These are phyloP conservation scores for Arge pagana DNA, from an alignment of 2,888 invertebrate genomes.

Conservation along the genomic window DNA sequence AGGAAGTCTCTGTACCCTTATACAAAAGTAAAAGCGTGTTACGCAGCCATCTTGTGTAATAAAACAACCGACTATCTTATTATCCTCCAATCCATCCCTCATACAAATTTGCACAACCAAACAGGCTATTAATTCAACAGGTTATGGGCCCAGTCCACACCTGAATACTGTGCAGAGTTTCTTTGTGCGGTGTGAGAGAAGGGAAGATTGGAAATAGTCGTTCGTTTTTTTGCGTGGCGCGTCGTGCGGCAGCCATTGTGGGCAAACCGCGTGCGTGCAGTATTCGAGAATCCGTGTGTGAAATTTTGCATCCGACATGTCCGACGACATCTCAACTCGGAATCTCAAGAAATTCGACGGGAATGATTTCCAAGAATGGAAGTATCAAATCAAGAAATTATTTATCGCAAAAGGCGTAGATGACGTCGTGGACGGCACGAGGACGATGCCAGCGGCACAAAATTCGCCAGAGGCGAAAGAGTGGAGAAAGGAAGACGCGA, in stretches of 20 bases:
- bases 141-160: conserved; percentile 11
- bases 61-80: too few species aligned
- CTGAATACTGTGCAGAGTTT: conserved; percentile 1
- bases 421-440: conserved; percentile 26
- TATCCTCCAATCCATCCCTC: too few species aligned
- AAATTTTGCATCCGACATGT: conserved; percentile 22
- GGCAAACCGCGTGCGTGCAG: background rate
- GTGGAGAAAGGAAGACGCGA: conserved; percentile 19
- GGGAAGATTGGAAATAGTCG: background rate
- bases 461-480: background rate
- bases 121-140: too few species aligned
- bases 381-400: conserved; percentile 21
- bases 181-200: background rate
- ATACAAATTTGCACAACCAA: too few species aligned
- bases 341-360: conserved; percentile 26
- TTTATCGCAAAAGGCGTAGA: conserved; percentile 23
- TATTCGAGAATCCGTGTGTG: background rate
- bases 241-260: background rate
- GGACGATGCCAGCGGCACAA: conserved; percentile 10
- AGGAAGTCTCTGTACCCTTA: too few species aligned
- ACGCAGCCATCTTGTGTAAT: too few species aligned
- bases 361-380: conserved; percentile 26
- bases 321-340: conserved; percentile 24
- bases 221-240: background rate
- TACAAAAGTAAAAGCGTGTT: too few species aligned